Evolutionary conservation across 2,888 invertebrate species (phyloP).

Genomic region (Agrilus cyanescens): DNA sequence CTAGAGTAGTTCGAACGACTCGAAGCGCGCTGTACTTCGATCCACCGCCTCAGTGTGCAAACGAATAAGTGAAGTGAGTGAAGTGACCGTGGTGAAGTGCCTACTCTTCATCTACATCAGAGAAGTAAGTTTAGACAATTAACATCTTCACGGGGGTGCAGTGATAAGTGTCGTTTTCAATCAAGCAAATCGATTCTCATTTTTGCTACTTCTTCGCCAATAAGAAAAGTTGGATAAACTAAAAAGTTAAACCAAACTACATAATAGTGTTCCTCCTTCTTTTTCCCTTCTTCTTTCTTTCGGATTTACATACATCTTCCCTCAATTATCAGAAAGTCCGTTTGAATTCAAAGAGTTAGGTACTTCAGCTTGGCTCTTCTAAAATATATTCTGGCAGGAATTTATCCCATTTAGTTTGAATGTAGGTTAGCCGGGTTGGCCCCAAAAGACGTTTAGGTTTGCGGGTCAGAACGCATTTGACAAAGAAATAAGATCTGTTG

Average conservation of each 20-base stretch:
- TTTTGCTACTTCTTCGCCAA: background rate
- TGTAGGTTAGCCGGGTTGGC: too few relatives aligned
- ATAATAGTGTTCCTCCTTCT: too few relatives aligned
- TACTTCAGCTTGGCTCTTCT: too few relatives aligned
- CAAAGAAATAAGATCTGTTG: too few relatives aligned
- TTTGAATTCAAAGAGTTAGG: too few relatives aligned
- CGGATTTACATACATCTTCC: background rate
- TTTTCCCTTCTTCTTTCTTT: too few relatives aligned
- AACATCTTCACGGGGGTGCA: background rate
- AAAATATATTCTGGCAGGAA: too few relatives aligned
- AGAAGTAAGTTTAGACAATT: slow-evolving; percentile 27
- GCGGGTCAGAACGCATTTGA: too few relatives aligned
- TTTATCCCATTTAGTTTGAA: too few relatives aligned
- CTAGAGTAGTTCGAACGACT: slow-evolving; percentile 36
- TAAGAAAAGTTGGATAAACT: background rate
- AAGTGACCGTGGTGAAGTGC: slow-evolving; percentile 29
- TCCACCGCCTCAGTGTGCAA: slow-evolving; percentile 28
- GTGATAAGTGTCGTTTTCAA: too few relatives aligned
- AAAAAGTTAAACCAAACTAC: background rate
- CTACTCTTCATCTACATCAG: slow-evolving; percentile 23
- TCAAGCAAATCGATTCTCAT: background rate
- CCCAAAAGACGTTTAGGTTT: too few relatives aligned
- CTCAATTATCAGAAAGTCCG: background rate
- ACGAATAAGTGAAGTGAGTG: slow-evolving; percentile 27
- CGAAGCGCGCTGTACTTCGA: slow-evolving; percentile 34